phyloP scores from a whole-genome alignment of 2,113 vertebrate genomes.

The Colossoma macropomum region DNA sequence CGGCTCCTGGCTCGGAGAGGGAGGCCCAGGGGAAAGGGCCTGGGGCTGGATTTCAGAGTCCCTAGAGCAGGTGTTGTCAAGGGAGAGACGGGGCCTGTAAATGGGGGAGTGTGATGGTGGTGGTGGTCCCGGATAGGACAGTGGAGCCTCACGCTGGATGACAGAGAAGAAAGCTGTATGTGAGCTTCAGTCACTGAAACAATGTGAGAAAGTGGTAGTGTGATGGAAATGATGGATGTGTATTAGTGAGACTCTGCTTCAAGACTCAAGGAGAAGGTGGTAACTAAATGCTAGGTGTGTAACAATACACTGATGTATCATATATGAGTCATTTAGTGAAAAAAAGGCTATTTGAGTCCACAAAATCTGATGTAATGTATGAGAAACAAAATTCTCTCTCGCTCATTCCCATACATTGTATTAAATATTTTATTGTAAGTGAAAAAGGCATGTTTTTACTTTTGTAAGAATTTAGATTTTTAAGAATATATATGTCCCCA shows the following conservation, averaged over 20 bases:
- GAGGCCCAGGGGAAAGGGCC: slow-evolving; percentile 44
- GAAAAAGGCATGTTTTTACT: too few relatives aligned
- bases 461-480: too few relatives aligned
- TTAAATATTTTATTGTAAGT: too few relatives aligned
- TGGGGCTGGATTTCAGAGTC: slow-evolving; percentile 55
- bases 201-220: background rate
- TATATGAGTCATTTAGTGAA: too few relatives aligned
- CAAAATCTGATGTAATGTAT: too few relatives aligned
- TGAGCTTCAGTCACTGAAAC: slow-evolving; percentile 39
- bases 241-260: slow-evolving; percentile 20
- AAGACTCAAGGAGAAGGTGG: background rate
- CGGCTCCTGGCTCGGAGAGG: slow-evolving; percentile 45
- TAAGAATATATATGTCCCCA: too few relatives aligned
- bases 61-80: slow-evolving; percentile 61
- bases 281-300: background rate
- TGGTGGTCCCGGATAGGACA: slow-evolving; percentile 33
- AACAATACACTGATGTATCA: background rate
- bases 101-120: background rate
- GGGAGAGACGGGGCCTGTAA: slow-evolving; percentile 42
- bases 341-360: too few relatives aligned
- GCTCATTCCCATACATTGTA: too few relatives aligned
- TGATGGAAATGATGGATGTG: background rate
- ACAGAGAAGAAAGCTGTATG: slow-evolving; percentile 45
- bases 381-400: too few relatives aligned
- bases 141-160: slow-evolving; percentile 45